Conservation (phyloP, 1,140 invertebrate genomes). For the Phymastichus coffea region DNA sequence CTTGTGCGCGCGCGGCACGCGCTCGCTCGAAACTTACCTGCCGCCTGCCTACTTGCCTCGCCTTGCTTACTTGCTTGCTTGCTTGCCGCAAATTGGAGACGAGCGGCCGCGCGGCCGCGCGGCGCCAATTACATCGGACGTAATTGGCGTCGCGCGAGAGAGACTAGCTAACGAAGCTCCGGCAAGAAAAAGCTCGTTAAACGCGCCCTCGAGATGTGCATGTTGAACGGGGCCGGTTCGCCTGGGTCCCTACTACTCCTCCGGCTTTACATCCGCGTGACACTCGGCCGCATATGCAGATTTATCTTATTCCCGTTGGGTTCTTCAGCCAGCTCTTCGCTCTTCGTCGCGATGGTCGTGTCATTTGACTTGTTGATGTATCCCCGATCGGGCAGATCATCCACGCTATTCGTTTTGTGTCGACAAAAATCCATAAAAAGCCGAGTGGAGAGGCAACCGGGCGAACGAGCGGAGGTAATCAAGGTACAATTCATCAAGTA, state of each 20-base stretch:
- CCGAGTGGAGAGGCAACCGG: too few relatives aligned
- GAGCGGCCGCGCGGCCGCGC: not conserved
- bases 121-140: not conserved
- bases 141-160: conserved; percentile 15
- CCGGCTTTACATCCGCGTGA: not conserved
- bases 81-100: conserved; percentile 16
- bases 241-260: not conserved
- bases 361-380: too few relatives aligned
- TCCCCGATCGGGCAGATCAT: too few relatives aligned
- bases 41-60: too few relatives aligned
- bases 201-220: not conserved
- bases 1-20: not conserved
- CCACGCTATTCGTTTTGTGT: too few relatives aligned
- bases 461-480: too few relatives aligned
- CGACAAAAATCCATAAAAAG: too few relatives aligned
- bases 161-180: not conserved
- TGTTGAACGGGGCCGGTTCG: not conserved
- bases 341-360: too few relatives aligned
- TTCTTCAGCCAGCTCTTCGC: too few relatives aligned
- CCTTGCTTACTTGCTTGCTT: too few relatives aligned
- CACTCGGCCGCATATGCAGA: not conserved
- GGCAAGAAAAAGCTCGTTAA: conserved; percentile 20
- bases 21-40: conserved; percentile 20
- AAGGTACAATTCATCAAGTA: too few relatives aligned
- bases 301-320: too few relatives aligned